Conservation (phyloP, 2,113 vertebrate species). For the Pelusios castaneus region DNA sequence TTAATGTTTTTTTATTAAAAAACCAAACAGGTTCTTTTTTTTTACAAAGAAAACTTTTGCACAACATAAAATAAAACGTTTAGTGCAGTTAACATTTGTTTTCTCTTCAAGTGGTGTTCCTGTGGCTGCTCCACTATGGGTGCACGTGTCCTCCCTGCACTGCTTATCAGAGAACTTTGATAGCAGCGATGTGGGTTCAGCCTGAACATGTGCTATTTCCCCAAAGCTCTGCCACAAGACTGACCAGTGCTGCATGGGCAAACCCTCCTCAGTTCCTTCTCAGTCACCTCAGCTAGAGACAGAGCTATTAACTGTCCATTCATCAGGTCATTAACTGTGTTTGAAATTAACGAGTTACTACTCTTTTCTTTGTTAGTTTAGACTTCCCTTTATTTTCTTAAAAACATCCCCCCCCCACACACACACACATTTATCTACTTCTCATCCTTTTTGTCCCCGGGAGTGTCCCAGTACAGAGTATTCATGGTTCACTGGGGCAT, state of each 20-base stretch:
- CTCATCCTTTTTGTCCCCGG: not conserved
- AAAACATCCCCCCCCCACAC: too few relatives aligned
- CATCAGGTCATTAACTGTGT: too few relatives aligned
- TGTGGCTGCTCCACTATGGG: not conserved
- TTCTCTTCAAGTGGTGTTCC: not conserved
- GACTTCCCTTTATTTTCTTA: not conserved
- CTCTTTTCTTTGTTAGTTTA: not conserved
- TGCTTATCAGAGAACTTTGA: not conserved
- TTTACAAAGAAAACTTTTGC: not conserved
- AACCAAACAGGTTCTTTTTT: not conserved
- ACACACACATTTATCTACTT: not conserved
- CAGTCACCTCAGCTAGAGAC: too few relatives aligned
- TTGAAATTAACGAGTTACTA: too few relatives aligned
- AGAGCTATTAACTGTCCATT: too few relatives aligned
- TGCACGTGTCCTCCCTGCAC: not conserved
- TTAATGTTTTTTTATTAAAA: not conserved
- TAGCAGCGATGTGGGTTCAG: too few relatives aligned
- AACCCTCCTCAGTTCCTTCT: not conserved
- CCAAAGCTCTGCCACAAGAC: not conserved
- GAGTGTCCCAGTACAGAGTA: not conserved
- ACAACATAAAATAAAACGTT: not conserved
- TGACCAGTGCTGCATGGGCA: not conserved
- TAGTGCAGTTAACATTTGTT: not conserved
- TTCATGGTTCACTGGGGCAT: too few relatives aligned
- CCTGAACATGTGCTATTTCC: not conserved